Conservation (phyloP, 2,797 vertebrate genomes). For the Cichlasoma orientale region DNA sequence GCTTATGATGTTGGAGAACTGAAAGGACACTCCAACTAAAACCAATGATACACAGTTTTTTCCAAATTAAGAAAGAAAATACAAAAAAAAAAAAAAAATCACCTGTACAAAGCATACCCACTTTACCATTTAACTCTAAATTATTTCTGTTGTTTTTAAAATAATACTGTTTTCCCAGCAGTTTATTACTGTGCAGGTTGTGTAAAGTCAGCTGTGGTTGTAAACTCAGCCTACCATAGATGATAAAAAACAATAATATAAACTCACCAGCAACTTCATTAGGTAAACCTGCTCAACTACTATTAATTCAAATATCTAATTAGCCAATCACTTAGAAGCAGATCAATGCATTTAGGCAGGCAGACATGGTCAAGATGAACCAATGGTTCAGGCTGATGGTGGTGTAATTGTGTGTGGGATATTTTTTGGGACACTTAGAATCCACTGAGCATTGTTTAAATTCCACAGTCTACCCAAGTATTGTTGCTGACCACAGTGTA, state of each 20-base stretch:
- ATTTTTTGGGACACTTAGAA: too few species aligned
- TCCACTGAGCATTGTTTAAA: too few species aligned
- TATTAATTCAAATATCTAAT: neutral
- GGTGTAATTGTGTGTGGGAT: too few species aligned
- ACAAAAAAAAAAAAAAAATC: neutral
- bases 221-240: neutral
- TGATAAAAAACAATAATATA: neutral
- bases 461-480: too few species aligned
- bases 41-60: neutral
- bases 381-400: too few species aligned
- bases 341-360: neutral
- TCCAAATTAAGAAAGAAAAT: neutral
- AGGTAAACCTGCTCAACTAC: neutral
- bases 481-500: neutral
- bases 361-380: neutral
- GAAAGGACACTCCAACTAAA: conserved; percentile 17
- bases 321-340: neutral
- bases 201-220: neutral
- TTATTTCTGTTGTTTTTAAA: neutral
- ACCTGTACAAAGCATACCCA: neutral
- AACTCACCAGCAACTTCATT: neutral
- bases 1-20: conserved; percentile 23
- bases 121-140: neutral
- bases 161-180: neutral
- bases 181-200: neutral